Conservation (phyloP, 2,113 vertebrate genomes). For the Miniopterus natalensis region DNA sequence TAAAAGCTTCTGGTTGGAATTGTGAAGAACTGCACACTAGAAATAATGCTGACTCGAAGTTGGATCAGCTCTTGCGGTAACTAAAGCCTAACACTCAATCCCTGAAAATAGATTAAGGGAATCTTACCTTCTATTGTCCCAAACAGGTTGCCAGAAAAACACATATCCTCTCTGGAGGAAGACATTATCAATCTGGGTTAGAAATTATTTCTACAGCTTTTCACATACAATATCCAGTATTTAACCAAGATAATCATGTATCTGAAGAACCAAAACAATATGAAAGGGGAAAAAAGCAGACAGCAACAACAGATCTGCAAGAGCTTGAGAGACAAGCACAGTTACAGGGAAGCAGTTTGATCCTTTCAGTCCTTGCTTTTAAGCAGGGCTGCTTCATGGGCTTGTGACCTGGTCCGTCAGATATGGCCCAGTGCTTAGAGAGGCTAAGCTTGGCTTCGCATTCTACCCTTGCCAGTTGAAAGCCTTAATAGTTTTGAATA, state of each 20-base stretch:
- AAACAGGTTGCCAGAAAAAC: background rate
- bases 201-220: conserved; percentile 9
- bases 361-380: background rate
- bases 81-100: background rate
- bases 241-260: background rate
- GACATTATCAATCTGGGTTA: background rate
- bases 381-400: background rate
- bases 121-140: background rate
- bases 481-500: background rate
- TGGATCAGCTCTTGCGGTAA: background rate
- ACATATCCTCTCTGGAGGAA: background rate
- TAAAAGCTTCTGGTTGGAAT: background rate
- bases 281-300: background rate
- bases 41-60: background rate
- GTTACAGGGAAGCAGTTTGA: background rate
- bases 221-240: background rate
- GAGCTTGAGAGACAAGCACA: background rate
- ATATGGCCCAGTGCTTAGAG: background rate
- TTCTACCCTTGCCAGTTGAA: background rate
- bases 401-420: background rate
- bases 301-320: background rate
- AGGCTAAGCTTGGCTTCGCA: background rate
- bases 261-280: conserved; percentile 9
- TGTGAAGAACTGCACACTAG: background rate
- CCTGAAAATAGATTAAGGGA: background rate